Evolutionary conservation across 2,113 vertebrate genomes (phyloP), one percentile per base, ranked within the genome.

Genomic region (Furnarius figulus): DNA sequence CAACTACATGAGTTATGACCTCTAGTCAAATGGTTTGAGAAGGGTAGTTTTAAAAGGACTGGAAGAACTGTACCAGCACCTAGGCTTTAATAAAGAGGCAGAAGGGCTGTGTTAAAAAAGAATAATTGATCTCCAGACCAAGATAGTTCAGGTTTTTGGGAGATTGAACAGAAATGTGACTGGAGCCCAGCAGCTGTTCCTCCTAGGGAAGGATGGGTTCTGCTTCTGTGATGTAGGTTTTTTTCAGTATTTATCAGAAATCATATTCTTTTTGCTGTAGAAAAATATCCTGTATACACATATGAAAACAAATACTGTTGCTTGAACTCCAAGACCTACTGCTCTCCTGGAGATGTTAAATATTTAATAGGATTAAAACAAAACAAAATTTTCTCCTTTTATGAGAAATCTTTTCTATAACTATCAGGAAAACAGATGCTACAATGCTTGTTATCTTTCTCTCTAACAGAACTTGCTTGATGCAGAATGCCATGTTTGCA

Each of bases 1-100:
- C 85, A 85, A 4, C 81, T 79, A 72, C 81, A 49, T 21, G 74
- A 93, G 81, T n/a, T 82, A 72, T 28, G 70, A 89, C 92, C 77
- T 85, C 77, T 12, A 82, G 77, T 61, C 82, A 87, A 82, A 85
- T 0, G 7, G 70, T 76, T 55, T 89, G 81, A 55, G 88, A 89
- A 81, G 16, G n/a, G 33, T 73, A 6, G 8, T 62, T 74, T 94
- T 30, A 71, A 95, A 84, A 63, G 52, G 35, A 44, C 74, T 93
- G 47, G 77, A 50, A 79, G 39, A 85, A 24, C 33, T 42, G 30
- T n/a, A 68, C 39, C 56, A 13, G 70, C n/a, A 89, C 12, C 16
- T 39, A 65, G 56, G 21, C 35, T 91, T 59, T 85, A 59, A 85
- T 68, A 50, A 78, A 78, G 47, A 87, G 27, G 10, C 55, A 85